These are phyloP conservation scores for Macropis europaea DNA, from an alignment of 2,888 invertebrate genomes.

Conservation along the genomic window DNA sequence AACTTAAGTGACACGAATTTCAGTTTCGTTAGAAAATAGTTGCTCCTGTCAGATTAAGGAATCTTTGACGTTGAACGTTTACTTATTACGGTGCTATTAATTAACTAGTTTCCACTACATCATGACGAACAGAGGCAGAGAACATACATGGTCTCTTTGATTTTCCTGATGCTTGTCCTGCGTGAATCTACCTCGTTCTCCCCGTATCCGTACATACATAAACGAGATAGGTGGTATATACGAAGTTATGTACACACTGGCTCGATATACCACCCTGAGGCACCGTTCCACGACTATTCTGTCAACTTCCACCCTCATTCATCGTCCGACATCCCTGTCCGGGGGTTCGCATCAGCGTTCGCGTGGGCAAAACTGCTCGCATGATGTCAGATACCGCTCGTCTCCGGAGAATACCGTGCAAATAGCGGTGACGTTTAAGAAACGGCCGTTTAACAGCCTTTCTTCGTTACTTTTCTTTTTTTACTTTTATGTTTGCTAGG, in stretches of 20 bases:
- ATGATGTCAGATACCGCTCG: background rate
- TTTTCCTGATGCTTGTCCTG: constrained; percentile 19
- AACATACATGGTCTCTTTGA: constrained; percentile 6
- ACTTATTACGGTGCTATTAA: background rate
- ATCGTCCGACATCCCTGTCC: constrained; percentile 32
- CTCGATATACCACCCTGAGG: constrained; percentile 65
- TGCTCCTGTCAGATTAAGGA: background rate
- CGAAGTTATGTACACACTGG: constrained; percentile 48
- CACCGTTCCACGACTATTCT: constrained; percentile 60
- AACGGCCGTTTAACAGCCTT: background rate
- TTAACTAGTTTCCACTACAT: constrained; percentile 11
- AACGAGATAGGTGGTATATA: constrained; percentile 19
- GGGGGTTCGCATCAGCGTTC: constrained; percentile 20
- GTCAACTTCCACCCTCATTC: constrained; percentile 56
- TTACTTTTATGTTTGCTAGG: too few species aligned
- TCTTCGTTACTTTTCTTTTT: background rate
- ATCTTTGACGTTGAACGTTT: background rate
- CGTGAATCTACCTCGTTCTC: constrained; percentile 20
- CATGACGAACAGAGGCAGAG: constrained; percentile 12
- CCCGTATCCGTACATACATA: constrained; percentile 21
- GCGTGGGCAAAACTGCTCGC: constrained; percentile 18
- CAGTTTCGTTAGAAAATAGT: background rate
- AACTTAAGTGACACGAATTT: too few species aligned
- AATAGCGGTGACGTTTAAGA: constrained; percentile 6
- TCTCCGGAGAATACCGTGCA: constrained; percentile 18